Evolutionary conservation across 2,888 invertebrate genomes (phyloP), one percentile per base, ranked within the genome.

Genomic region (Didymodactylos carnosus): DNA sequence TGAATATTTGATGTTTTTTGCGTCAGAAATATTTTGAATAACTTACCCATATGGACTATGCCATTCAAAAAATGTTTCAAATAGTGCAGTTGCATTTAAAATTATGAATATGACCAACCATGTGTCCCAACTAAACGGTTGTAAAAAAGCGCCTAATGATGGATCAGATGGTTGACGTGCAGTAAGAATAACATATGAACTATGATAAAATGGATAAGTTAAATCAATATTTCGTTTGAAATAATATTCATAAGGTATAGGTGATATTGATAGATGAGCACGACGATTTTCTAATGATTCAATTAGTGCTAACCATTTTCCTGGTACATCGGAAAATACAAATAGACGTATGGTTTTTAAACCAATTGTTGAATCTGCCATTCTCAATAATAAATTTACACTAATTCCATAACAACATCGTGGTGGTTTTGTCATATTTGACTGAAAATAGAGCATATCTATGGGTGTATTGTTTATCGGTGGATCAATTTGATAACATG

Each of bases 11-110:
- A n/a, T n/a, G n/a, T n/a, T n/a, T n/a, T n/a, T n/a, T n/a, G n/a
- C n/a, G n/a, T n/a, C n/a, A n/a, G n/a, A n/a, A n/a, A n/a, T n/a
- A n/a, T n/a, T n/a, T n/a, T n/a, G n/a, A n/a, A n/a, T n/a, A n/a
- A n/a, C 11, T 62, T 71, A 51, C 49, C 76, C 76, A 35, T 73
- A 76, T 16, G 76, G 76, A 69, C 76, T 76, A 70, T 76, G 76
- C 76, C 76, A 76, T 71, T 76, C 76, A 49, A 75, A 76, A 43
- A 76, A 71, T 23, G 71, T 74, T 40, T 73, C 71, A n/a, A 51
- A 46, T 25, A 71, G 23, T 41, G 76, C 73, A 10, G 75, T 35
- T 6, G 76, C 76, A 41, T 73, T 73, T 2, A 76, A 49, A 25
- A 62, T 73, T 14, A 76, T 19, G 25, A 76, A 75, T 6, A 76